Evolutionary conservation across 2,113 vertebrate species (phyloP).

Genomic region (Diglossa brunneiventris): DNA sequence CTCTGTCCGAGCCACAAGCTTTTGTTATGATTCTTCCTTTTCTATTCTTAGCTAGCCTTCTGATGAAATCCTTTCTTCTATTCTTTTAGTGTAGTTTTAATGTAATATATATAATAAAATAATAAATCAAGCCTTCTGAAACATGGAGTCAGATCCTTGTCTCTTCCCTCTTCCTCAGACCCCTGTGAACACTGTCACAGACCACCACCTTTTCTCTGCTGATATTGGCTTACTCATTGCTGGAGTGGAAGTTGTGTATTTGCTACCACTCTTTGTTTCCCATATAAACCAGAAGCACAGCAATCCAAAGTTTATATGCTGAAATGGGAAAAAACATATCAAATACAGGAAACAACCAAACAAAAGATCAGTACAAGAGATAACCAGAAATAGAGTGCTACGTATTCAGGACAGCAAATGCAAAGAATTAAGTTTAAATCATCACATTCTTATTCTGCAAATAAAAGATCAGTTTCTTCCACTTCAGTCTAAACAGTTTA

Average conservation of each 20-base stretch:
- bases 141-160: no score
- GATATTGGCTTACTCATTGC: rapidly evolving
- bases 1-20: no score
- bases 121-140: no score
- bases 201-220: neutral
- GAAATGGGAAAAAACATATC: neutral
- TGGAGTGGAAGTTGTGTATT: neutral
- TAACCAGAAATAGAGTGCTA: neutral
- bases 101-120: no score
- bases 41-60: no score
- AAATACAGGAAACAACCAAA: neutral
- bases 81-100: no score
- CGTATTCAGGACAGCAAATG: neutral
- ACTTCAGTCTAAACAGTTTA: neutral
- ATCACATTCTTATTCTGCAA: neutral
- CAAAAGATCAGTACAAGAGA: neutral
- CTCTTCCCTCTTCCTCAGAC: no score
- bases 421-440: neutral
- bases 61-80: no score
- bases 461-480: neutral
- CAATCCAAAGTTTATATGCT: neutral
- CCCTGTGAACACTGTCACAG: no score
- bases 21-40: no score
- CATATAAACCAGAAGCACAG: neutral
- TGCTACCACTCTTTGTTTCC: neutral